A percentile compares a stretch with the other conserved stretches of the same genome.
Evolutionary conservation across 2,888 invertebrate genomes (phyloP).

Genomic region (Brachypterus glaber): DNA sequence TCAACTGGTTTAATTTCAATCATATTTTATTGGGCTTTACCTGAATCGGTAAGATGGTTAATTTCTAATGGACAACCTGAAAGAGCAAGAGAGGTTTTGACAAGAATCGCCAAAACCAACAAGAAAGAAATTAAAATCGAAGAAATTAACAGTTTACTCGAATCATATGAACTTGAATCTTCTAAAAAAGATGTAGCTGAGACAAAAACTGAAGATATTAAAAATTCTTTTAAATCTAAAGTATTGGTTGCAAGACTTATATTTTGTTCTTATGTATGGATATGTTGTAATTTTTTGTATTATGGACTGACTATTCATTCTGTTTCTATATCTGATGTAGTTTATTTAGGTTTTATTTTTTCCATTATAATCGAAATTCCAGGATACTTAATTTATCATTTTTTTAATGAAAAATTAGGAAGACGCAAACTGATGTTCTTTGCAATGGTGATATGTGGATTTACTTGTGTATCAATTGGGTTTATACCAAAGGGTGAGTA

Average conservation of each 20-base stretch:
- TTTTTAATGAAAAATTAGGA: conserved; percentile 53
- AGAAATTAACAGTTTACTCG: conserved; percentile 22
- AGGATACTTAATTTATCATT: conserved; percentile 53
- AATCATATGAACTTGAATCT: conserved; percentile 8
- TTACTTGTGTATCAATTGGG: conserved; percentile 43
- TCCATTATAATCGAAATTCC: conserved; percentile 60
- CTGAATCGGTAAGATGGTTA: conserved; percentile 67
- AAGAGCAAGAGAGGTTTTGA: conserved; percentile 48
- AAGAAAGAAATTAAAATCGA: conserved; percentile 47
- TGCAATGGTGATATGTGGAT: conserved; percentile 51
- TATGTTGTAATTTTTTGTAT: conserved; percentile 65
- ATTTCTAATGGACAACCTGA: conserved; percentile 48
- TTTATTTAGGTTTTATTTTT: conserved; percentile 63
- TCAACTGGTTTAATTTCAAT: conserved; percentile 58
- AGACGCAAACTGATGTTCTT: conserved; percentile 53
- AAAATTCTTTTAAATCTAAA: conserved; percentile 44
- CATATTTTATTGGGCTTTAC: conserved; percentile 53
- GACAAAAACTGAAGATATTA: conserved; percentile 20
- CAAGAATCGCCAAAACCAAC: conserved; percentile 52
- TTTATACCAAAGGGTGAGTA: conserved; percentile 21
- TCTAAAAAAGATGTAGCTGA: conserved; percentile 5
- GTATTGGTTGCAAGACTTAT: conserved; percentile 46
- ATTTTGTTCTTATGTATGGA: conserved; percentile 65
- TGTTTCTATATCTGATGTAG: conserved; percentile 60
- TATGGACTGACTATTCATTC: conserved; percentile 70